Evolutionary conservation across 2,113 vertebrate species (phyloP), one percentile per base, ranked within the genome.

Genomic region (Halcyon malimbica): DNA sequence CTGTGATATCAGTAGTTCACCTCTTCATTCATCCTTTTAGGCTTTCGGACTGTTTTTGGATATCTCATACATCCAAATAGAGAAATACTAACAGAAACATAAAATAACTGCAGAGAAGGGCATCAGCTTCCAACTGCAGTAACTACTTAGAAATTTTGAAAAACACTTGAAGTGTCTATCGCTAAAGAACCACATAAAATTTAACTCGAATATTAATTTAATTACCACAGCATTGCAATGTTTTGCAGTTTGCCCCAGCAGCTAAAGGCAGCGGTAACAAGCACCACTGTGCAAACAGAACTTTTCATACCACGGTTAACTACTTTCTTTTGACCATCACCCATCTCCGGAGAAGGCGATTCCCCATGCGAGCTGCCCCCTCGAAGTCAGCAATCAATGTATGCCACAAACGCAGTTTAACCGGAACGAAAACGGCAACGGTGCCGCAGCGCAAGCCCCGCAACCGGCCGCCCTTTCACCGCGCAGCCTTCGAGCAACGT

Each of bases 341-440:
- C 11, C 35, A 39, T 2, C 31, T 6, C 2, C 1, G 2, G 35
- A 37, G 21, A 79, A 44, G 8, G 29, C 2, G 6, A 53, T 1
- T 33, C 10, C 13, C 18, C 7, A 7, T 2, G 20, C 48, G 42
- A 51, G 39, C 46, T 0, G 62, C 1, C 8, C 4, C 8, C 15
- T 26, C 16, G 8, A 42, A 46, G 7, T 2, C 11, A 7, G 16
- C 20, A 23, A 21, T 2, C n/a, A 2, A 4, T 1, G 23, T 0
- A 7, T 5, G 23, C 57, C 53, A 11, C 1, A 51, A 2, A 16
- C 0, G 3, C 54, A 5, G 28, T 20, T 35, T 24, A 88, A 54
- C 28, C 2, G 23, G 2, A 19, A 26, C n/a, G 53, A 23, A n/a
- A 19, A 53, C 8, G 18, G 8, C 10, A 29, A 8, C 23, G 20